Base-by-base conservation (phyloP, 1,140 invertebrate species). In the Cylas formicarius region DNA sequence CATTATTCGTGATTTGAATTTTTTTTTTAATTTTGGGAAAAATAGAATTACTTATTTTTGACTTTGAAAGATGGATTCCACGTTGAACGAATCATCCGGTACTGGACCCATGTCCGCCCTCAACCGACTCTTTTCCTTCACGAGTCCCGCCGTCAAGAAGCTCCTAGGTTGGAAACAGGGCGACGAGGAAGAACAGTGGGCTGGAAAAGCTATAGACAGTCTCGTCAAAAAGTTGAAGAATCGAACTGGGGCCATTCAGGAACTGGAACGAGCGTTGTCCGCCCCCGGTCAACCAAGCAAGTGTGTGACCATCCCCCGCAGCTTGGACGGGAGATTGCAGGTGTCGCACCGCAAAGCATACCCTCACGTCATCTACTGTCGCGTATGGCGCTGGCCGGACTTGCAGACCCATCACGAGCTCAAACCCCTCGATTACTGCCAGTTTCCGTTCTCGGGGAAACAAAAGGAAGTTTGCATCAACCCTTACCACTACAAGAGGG, bases 401-500 rank as follows among this genome's bases (percentile, higher is more conserved):
- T 71, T 97, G 1, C 93, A 97, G 66, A 91, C 86, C 42, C 94
- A 97, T 66, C 93, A 97, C 67, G 94, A 97, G 69, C 70, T 97
- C 2, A 96, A 95, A 67, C 88, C 94, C 0, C 69, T 95, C n/a
- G 91, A 96, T 55, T 76, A 84, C 53, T 98, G 95, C 70, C 84
- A 92, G 65, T 97, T 80, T 69, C 90, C 92, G 32, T 96, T 96
- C 65, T 88, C 85, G 44, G 84, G 90, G 13, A 97, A 97, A 67
- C 88, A 95, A 59, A 95, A 95, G 64, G 90, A 97, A 70, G 89
- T 96, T 20, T 98, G 95, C 72, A 94, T 98, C 49, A 97, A 98
- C 72, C 94, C 94, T 4, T 98, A 97, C 67, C 95, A 98, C 69
- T 98, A 98, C 65, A 91, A 93, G 63, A 71, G 92, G 41, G 88